phyloP scores from a whole-genome alignment of 2,113 vertebrate genomes.

The Paralichthys olivaceus region DNA sequence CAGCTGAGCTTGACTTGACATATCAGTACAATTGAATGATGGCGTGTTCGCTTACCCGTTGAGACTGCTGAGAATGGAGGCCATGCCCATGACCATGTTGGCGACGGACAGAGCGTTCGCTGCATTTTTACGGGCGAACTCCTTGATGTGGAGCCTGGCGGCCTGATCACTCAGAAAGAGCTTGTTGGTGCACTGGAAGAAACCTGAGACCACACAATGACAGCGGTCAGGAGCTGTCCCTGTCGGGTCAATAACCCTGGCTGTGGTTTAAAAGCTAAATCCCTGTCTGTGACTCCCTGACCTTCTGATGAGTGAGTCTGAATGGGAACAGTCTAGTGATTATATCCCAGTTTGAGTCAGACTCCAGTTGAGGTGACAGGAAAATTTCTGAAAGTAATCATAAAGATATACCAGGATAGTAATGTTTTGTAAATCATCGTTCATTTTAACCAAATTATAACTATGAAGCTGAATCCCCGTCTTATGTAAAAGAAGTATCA shows the following conservation, averaged over 20 bases:
- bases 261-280: conserved; percentile 22
- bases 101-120: conserved; percentile 88
- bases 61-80: conserved; percentile 90
- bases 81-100: conserved; percentile 91
- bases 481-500: conserved; percentile 72
- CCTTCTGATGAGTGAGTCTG: conserved; percentile 12
- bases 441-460: background rate
- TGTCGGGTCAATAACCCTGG: conserved; percentile 22
- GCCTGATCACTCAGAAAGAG: conserved; percentile 77
- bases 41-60: conserved; percentile 83
- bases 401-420: conserved; percentile 6
- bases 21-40: background rate
- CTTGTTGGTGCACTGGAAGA: conserved; percentile 83
- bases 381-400: background rate
- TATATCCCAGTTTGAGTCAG: conserved; percentile 20
- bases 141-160: conserved; percentile 74
- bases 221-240: conserved; percentile 56
- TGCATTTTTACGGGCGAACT: conserved; percentile 88
- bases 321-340: conserved; percentile 11
- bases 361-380: background rate
- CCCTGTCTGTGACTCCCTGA: conserved; percentile 16
- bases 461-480: conserved; percentile 15
- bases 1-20: too few relatives aligned
- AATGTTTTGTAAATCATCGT: background rate
- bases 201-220: conserved; percentile 79